Conservation (phyloP, 2,797 vertebrate species). For the Phataginus tetradactyla region DNA sequence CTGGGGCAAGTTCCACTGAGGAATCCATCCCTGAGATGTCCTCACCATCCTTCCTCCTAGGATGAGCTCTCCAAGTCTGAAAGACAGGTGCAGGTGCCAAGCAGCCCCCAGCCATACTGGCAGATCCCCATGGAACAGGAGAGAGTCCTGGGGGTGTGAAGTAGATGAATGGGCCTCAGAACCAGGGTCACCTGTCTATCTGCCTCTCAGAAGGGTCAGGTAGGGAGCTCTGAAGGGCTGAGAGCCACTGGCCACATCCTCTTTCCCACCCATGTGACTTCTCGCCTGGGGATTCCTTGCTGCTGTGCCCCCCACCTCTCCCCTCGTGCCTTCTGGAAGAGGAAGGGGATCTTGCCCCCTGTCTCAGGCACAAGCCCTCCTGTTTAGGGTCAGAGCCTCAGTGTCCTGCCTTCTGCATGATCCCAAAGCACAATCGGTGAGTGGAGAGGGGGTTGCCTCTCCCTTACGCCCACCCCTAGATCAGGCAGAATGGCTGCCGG, state of each 20-base stretch:
- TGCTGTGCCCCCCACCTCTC: background rate
- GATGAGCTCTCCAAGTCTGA: background rate
- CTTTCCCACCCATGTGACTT: background rate
- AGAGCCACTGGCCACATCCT: background rate
- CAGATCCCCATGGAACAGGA: background rate
- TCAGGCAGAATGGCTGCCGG: slow-evolving; percentile 64
- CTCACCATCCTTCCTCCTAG: background rate
- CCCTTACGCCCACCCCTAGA: slow-evolving; percentile 56
- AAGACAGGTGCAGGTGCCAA: background rate
- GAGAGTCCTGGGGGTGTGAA: background rate
- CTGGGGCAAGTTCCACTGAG: background rate
- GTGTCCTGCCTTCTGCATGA: slow-evolving; percentile 78
- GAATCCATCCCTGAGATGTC: background rate
- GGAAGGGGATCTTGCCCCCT: slow-evolving; percentile 27
- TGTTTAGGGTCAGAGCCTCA: slow-evolving; percentile 54
- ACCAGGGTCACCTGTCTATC: background rate
- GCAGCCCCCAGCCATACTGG: background rate
- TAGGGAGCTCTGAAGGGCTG: background rate
- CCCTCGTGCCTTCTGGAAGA: background rate
- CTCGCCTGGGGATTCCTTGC: background rate
- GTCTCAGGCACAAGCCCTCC: slow-evolving; percentile 63
- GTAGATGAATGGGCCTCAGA: background rate
- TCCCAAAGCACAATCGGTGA: slow-evolving; percentile 78
- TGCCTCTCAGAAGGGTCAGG: background rate
- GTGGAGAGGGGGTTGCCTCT: slow-evolving; percentile 57